phyloP scores from a whole-genome alignment of 2,113 vertebrate genomes.

The Leptobrachium ailaonicum region DNA sequence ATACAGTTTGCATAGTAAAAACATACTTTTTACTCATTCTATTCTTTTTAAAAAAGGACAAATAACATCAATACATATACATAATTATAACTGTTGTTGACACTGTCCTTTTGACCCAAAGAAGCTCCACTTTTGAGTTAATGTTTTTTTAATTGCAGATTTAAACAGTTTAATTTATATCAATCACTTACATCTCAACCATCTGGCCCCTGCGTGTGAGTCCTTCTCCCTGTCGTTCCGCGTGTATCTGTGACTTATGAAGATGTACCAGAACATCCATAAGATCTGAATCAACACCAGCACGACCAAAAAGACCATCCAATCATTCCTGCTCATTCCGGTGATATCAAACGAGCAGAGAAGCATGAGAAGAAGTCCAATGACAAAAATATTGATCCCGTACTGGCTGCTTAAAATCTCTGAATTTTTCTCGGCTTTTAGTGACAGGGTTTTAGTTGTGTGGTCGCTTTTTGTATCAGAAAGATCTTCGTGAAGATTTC shows the following conservation, averaged over 20 bases:
- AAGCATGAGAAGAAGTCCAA: conserved; percentile 72
- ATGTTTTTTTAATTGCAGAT: too few relatives aligned
- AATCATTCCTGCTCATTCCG: conserved; percentile 63
- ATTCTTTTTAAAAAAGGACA: too few relatives aligned
- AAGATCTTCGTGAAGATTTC: neutral
- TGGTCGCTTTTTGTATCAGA: neutral
- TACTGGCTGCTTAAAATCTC: conserved; percentile 76
- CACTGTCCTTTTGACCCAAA: too few relatives aligned
- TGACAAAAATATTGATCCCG: conserved; percentile 72
- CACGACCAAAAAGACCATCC: conserved; percentile 68
- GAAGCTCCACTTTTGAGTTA: too few relatives aligned
- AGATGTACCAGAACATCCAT: conserved; percentile 80
- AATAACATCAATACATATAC: too few relatives aligned
- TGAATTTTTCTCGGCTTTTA: conserved; percentile 61
- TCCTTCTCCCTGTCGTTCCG: conserved; percentile 66
- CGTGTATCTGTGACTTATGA: conserved; percentile 59
- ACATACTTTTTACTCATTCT: too few relatives aligned
- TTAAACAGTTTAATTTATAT: too few relatives aligned
- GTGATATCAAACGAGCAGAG: conserved; percentile 60
- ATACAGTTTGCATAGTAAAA: too few relatives aligned
- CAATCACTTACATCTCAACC: conserved; percentile 71
- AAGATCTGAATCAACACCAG: conserved; percentile 74
- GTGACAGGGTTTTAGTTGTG: neutral
- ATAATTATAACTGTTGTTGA: too few relatives aligned
- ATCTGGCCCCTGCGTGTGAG: conserved; percentile 71